A percentile compares a stretch with the other conserved stretches of the same genome.
Conservation (phyloP, 2,797 vertebrate genomes). For the Morelia viridis region DNA sequence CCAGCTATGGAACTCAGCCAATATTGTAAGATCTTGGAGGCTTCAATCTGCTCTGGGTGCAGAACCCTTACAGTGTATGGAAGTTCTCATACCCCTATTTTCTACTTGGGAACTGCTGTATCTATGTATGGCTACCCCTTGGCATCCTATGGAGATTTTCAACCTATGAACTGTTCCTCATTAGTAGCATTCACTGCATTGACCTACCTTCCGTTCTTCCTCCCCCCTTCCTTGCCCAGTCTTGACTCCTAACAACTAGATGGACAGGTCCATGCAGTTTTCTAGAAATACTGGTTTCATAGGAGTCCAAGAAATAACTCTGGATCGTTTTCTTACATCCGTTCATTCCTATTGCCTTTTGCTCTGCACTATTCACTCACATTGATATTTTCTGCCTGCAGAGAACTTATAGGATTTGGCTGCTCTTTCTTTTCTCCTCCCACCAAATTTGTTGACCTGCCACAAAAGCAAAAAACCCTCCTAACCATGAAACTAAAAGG, state of each 20-base stretch:
- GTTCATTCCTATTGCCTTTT: background rate
- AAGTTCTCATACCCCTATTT: background rate
- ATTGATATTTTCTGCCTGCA: background rate
- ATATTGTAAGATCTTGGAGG: background rate
- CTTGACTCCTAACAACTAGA: background rate
- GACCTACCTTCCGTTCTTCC: background rate
- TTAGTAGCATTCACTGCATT: background rate
- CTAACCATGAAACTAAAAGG: background rate
- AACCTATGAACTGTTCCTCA: background rate
- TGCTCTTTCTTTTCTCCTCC: background rate
- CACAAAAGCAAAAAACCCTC: background rate
- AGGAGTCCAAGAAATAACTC: background rate
- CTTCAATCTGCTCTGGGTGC: background rate
- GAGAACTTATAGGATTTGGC: background rate
- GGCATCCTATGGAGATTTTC: background rate
- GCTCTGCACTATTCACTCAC: background rate
- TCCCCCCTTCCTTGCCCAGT: background rate
- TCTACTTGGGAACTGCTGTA: background rate
- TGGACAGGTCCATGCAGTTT: background rate
- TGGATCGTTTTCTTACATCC: background rate
- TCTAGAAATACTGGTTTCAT: background rate
- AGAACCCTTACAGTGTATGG: background rate
- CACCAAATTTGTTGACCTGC: background rate
- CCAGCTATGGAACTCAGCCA: too few species aligned
- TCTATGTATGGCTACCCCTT: background rate